Evolutionary conservation across 2,888 invertebrate genomes (phyloP).

Genomic region (Poecilus cupreus): DNA sequence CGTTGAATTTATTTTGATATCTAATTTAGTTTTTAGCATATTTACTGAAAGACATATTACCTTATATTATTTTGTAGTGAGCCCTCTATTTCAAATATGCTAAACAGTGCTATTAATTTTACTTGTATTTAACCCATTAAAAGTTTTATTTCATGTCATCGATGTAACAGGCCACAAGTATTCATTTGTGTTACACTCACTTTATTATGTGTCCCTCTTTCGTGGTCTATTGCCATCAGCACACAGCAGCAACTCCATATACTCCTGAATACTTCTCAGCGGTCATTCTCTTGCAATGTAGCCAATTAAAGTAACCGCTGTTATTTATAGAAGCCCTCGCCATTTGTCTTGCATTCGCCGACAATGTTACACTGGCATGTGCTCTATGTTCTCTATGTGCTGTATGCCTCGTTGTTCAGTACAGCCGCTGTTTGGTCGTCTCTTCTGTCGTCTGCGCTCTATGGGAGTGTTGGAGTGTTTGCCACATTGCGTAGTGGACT

Average conservation of each 20-base stretch:
- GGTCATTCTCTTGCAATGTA: slow-evolving; percentile 40
- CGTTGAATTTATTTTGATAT: too few relatives aligned
- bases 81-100: too few relatives aligned
- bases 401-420: neutral
- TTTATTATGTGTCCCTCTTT: too few relatives aligned
- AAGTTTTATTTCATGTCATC: too few relatives aligned
- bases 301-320: slow-evolving; percentile 45
- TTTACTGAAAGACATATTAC: too few relatives aligned
- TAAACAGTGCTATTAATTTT: too few relatives aligned
- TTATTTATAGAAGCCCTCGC: slow-evolving; percentile 46
- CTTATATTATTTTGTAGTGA: too few relatives aligned
- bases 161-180: too few relatives aligned
- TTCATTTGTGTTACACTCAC: too few relatives aligned
- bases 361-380: slow-evolving; percentile 23
- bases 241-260: neutral
- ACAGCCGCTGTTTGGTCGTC: neutral
- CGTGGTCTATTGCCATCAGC: neutral
- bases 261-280: neutral
- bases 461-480: neutral
- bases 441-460: neutral
- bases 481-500: slow-evolving; percentile 1
- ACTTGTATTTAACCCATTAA: too few relatives aligned
- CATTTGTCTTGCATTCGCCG: slow-evolving; percentile 41
- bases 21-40: too few relatives aligned
- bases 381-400: slow-evolving; percentile 7